These are phyloP conservation scores for Resseliella maxima DNA, from an alignment of 2,888 invertebrate genomes.

Conservation along the genomic window DNA sequence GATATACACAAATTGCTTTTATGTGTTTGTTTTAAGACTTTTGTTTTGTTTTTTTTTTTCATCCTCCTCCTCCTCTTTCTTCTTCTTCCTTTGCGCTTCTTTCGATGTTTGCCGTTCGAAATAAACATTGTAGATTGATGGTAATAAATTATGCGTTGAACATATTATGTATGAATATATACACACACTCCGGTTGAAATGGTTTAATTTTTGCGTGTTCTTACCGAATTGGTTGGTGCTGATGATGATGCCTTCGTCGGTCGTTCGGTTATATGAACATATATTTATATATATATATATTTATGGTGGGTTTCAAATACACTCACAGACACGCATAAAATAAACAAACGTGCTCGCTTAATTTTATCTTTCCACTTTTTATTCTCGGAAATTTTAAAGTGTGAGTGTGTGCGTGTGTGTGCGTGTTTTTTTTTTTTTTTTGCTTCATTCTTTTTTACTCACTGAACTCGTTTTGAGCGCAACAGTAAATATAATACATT, in stretches of 20 bases:
- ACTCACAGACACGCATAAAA: conserved; percentile 15
- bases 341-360: conserved; percentile 31
- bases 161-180: background rate
- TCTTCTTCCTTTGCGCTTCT: background rate
- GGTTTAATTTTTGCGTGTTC: conserved; percentile 45
- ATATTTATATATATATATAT: background rate
- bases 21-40: background rate
- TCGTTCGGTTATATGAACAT: background rate
- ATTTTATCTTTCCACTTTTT: conserved; percentile 36
- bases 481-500: conserved; percentile 33
- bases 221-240: conserved; percentile 1
- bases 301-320: background rate
- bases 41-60: background rate
- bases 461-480: conserved; percentile 12
- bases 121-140: background rate
- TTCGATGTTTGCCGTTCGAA: conserved; percentile 1
- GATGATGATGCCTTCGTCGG: background rate
- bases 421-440: background rate
- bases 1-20: background rate
- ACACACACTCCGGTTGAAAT: background rate
- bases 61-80: no score
- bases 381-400: background rate
- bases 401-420: no score
- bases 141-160: conserved; percentile 39
- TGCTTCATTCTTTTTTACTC: background rate